Evolutionary conservation across 2,888 invertebrate species (phyloP).

Genomic region (Dioctria rufipes): DNA sequence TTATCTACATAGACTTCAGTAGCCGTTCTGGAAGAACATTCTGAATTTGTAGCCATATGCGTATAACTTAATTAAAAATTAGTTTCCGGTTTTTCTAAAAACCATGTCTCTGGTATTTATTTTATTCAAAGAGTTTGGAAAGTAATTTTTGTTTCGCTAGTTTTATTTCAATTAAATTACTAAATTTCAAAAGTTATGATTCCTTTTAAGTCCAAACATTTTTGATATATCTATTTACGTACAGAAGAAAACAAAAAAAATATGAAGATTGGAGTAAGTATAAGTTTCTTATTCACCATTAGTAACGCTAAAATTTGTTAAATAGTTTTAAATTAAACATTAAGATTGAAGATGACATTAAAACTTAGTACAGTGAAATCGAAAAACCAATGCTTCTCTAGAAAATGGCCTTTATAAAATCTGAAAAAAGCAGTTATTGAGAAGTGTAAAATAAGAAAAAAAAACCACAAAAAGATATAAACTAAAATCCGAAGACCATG

Average conservation of each 20-base stretch:
- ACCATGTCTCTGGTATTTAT: no score
- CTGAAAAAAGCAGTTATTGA: neutral
- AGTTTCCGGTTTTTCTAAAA: no score
- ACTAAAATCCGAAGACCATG: neutral
- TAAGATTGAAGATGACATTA: neutral
- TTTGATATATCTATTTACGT: neutral
- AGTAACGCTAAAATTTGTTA: slow-evolving; percentile 23
- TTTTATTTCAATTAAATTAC: no score
- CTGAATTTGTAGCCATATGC: no score
- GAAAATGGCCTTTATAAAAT: slow-evolving; percentile 33
- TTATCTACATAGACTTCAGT: no score
- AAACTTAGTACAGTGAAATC: neutral
- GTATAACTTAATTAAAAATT: no score
- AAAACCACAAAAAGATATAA: neutral
- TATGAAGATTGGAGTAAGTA: slow-evolving; percentile 4
- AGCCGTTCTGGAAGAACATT: no score
- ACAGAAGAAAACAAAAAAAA: neutral
- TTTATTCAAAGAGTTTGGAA: no score
- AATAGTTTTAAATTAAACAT: slow-evolving; percentile 31
- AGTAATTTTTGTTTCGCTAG: no score
- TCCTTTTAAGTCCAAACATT: neutral
- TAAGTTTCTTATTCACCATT: neutral
- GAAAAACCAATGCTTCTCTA: neutral
- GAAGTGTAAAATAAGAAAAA: neutral
- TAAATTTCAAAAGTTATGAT: neutral